Conservation (phyloP, 2,797 vertebrate genomes). For the Catamblyrhynchus diadema region DNA sequence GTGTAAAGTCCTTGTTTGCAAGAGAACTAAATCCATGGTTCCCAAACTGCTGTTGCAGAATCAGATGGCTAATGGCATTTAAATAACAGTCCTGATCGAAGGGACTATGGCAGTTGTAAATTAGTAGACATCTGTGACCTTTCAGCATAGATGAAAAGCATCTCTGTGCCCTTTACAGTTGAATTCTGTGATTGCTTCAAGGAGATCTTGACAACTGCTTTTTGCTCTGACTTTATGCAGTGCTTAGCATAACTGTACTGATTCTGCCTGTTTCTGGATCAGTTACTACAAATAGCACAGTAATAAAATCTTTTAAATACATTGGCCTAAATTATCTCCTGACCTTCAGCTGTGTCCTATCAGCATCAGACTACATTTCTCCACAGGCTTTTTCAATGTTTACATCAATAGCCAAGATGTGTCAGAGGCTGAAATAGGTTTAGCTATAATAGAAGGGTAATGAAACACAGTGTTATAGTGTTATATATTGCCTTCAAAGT, state of each 20-base stretch:
- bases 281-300: constrained; percentile 16
- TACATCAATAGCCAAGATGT: not conserved
- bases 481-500: not conserved
- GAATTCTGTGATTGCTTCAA: not conserved
- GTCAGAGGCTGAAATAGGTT: not conserved
- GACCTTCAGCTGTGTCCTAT: constrained; percentile 12
- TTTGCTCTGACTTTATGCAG: not conserved
- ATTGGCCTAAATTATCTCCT: constrained; percentile 12
- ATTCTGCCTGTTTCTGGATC: constrained; percentile 4
- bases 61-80: not conserved
- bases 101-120: not conserved
- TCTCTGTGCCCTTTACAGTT: not conserved
- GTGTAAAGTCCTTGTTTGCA: not conserved
- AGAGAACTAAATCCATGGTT: not conserved
- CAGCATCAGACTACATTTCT: not conserved
- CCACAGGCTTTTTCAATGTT: not conserved
- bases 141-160: not conserved
- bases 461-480: not conserved
- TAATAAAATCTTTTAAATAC: constrained; percentile 25
- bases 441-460: not conserved
- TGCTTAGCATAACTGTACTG: not conserved
- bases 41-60: not conserved
- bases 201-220: not conserved
- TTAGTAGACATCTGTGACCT: not conserved
- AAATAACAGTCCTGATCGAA: not conserved